A percentile compares a stretch with the other conserved stretches of the same genome.
Conservation (phyloP, 2,888 invertebrate species). For the Lordiphosa andalusiaca region DNA sequence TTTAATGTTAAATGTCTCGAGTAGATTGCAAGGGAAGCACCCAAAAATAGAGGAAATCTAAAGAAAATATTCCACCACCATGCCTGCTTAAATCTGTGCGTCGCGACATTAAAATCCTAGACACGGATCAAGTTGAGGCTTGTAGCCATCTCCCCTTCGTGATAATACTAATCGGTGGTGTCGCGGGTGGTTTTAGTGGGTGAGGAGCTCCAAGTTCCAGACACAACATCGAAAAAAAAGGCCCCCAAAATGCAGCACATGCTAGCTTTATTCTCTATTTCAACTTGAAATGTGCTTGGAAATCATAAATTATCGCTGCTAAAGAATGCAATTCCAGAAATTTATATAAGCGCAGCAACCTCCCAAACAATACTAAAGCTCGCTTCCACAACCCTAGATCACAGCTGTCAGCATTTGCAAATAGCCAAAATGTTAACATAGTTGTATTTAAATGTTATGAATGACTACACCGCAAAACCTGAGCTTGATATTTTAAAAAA, state of each 20-base stretch:
- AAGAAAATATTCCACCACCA: not conserved
- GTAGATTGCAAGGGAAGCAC: conserved; percentile 39
- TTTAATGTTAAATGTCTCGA: conserved; percentile 66
- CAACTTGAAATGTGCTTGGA: conserved; percentile 51
- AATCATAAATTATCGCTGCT: conserved; percentile 67
- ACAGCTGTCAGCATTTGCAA: conserved; percentile 46
- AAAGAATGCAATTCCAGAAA: conserved; percentile 69
- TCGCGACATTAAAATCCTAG: no score
- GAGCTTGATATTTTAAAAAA: no score
- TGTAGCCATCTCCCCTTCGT: no score
- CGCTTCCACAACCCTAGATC: conserved; percentile 32
- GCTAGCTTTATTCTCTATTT: conserved; percentile 37
- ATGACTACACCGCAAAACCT: conserved; percentile 61
- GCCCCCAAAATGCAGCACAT: no score
- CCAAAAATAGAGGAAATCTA: conserved; percentile 8
- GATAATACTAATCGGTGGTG: no score
- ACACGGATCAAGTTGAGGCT: no score
- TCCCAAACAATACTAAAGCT: conserved; percentile 41
- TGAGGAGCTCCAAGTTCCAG: no score
- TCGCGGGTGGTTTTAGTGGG: no score
- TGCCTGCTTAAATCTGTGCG: no score
- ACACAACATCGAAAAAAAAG: no score
- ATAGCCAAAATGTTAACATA: conserved; percentile 38
- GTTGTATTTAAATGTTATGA: conserved; percentile 54
- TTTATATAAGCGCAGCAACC: conserved; percentile 56